Evolutionary conservation across 2,113 vertebrate genomes (phyloP), one percentile per base, ranked within the genome.

Genomic region (Irena cyanogastra): DNA sequence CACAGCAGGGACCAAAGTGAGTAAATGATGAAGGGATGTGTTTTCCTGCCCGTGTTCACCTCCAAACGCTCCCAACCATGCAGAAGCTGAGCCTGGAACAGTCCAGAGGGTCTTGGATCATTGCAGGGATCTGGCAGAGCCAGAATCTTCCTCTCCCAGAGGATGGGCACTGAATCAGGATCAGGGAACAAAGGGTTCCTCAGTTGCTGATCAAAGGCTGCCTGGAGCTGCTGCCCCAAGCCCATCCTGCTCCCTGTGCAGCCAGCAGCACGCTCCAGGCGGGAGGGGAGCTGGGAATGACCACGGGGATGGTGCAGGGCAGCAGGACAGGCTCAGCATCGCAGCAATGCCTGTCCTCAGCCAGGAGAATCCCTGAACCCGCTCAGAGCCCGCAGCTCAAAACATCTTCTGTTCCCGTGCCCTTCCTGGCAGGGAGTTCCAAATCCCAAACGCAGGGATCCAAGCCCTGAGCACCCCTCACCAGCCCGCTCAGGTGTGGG

Each of bases 1-100:
- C 16, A 4, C 47, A 8, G 24, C 19, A 13, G 4, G 28, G 37
- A 49, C 31, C 22, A 7, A 27, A 41, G 52, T 1, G 13, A 28
- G 11, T 16, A 9, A 60, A 5, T 2, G 19, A 19, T 23, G 52
- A 11, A 24, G 47, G 31, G 35, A 8, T 3, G 27, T 6, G 13
- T n/a, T 49, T 42, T 24, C 39, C 31, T 28, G 28, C 26, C 63
- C 23, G 0, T 14, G 3, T 35, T 53, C 59, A 35, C 47, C 64
- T 14, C 11, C 23, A 30, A 13, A 6, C 50, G 6, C 18, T 45
- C 44, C 41, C 1, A 19, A 10, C 16, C 12, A 3, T 0, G 49
- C 42, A 14, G 6, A 42, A 47, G 54, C 14, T 16, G 69, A 13
- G 60, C 17, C 57, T 57, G 57, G 47, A 44, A 37, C 33, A 11